Evolutionary conservation across 2,888 invertebrate species (phyloP).

Genomic region (Rotaria socialis): DNA sequence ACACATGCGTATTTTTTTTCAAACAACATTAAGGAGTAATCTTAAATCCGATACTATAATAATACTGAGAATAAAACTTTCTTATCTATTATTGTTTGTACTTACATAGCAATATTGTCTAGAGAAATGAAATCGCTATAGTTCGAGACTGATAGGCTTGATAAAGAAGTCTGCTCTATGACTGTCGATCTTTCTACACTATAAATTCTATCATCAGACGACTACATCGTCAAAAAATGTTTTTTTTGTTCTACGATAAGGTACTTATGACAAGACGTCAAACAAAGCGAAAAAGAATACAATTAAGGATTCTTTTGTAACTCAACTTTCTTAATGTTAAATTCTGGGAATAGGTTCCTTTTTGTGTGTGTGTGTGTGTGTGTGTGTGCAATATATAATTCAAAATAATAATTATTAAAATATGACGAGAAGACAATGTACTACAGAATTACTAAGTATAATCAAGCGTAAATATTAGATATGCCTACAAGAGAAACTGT

Average conservation of each 20-base stretch:
- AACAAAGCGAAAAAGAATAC: no score
- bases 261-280: neutral
- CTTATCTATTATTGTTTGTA: neutral
- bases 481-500: neutral
- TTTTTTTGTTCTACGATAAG: neutral
- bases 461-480: no score
- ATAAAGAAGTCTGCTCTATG: neutral
- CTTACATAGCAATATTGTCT: neutral
- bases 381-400: no score
- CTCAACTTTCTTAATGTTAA: no score
- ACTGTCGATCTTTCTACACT: neutral
- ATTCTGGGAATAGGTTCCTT: no score
- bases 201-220: neutral
- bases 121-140: neutral
- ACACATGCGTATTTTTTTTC: no score
- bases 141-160: neutral
- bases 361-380: no score
- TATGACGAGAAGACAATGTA: no score
- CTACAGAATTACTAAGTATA: no score
- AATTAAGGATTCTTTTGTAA: neutral
- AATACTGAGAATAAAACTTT: neutral
- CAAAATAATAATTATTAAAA: no score
- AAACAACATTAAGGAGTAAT: no score
- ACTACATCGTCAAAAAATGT: neutral
- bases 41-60: neutral